Evolutionary conservation across 1,140 invertebrate genomes (phyloP), one percentile per base, ranked within the genome.

Genomic region (Magallana gigas): DNA sequence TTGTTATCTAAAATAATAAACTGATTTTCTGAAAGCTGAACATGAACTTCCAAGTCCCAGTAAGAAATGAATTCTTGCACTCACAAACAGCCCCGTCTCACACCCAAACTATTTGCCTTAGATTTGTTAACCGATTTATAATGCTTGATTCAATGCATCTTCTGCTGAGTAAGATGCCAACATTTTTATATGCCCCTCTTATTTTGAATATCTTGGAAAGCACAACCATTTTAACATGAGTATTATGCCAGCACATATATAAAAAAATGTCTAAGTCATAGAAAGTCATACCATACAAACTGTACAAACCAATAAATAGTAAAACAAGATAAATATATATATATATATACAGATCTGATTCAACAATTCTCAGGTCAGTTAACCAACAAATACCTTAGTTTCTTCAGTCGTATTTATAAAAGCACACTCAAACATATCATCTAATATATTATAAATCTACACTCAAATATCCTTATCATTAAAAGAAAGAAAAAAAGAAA

Each of bases 201-300:
- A 23, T 29, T 29, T 18, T 68, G 16, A 68, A 68, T 18, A 23
- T 76, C 68, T 11, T 76, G 11, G 23, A 76, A 76, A 76, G 68
- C 68, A 76, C 68, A 76, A 76, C 68, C 68, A 76, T 76, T 76
- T 76, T 76, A 76, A 76, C 68, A 76, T 76, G 68, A 76, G 68
- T 76, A 76, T 76, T 76, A 76, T 76, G 68, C 23, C 68, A 76
- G 68, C 68, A 76, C 68, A 71, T 29, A 48, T 48, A 48, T 48
- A 71, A 29, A 12, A 8, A 29, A 8, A 29, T 76, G 11, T 76
- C 23, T 76, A 76, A 23, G 23, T 23, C 23, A 23, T 23, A 76
- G 1, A 12, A 29, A 12, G 23, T 76, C 68, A 76, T 76, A 76
- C 68, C 68, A 76, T 76, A 76, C 68, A 76, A 76, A 76, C 23